These are phyloP conservation scores for Sturnus vulgaris DNA, from an alignment of 2,113 vertebrate species.

Conservation along the genomic window DNA sequence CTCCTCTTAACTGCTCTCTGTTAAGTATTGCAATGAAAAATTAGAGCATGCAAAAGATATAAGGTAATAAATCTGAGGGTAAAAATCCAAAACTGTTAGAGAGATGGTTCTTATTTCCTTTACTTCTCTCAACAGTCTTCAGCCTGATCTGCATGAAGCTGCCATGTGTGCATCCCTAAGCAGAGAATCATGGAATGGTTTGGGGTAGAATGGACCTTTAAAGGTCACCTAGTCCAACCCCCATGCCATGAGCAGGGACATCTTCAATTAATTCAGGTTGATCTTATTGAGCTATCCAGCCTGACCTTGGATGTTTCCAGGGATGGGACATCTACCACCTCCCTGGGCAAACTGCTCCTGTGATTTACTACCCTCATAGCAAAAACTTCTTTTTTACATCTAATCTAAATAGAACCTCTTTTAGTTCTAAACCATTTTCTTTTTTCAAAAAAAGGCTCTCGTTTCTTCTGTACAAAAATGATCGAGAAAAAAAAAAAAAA, in stretches of 20 bases:
- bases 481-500: not conserved
- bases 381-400: not conserved
- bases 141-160: not conserved
- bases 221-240: not conserved
- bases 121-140: not conserved
- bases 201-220: not conserved
- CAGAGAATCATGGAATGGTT: not conserved
- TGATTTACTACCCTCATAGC: not conserved
- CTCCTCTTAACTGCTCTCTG: not conserved
- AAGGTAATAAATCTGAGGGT: not conserved
- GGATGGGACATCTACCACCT: not conserved
- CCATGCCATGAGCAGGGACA: not conserved
- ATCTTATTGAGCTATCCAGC: not conserved
- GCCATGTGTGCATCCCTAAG: not conserved
- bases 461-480: too few relatives aligned
- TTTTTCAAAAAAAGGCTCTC: too few relatives aligned
- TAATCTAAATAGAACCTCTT: not conserved
- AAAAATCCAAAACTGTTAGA: not conserved
- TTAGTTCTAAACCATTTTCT: not conserved
- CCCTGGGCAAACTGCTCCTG: not conserved
- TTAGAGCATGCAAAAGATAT: not conserved
- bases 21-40: not conserved
- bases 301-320: not conserved
- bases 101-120: not conserved
- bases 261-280: not conserved